A percentile compares a stretch with the other conserved stretches of the same genome.
These are phyloP conservation scores for Saxicola maurus DNA, from an alignment of 2,797 vertebrate species.

Conservation along the genomic window DNA sequence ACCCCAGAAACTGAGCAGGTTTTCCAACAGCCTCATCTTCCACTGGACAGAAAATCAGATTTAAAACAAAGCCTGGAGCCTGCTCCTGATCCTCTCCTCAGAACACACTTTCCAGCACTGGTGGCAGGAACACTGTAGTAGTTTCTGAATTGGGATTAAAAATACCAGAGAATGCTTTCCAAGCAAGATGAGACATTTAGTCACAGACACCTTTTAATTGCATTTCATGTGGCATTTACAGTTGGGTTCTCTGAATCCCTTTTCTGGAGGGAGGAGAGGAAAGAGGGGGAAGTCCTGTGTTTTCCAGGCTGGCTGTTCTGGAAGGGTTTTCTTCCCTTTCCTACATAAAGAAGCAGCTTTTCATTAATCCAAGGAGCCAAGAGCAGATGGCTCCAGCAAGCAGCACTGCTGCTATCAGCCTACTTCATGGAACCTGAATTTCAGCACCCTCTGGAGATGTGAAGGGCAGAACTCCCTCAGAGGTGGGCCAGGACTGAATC, in stretches of 20 bases:
- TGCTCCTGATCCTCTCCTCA: background rate
- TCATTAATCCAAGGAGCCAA: background rate
- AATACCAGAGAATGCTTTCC: background rate
- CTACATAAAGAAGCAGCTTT: background rate
- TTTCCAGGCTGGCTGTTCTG: background rate
- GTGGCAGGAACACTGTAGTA: background rate
- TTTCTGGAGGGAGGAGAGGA: background rate
- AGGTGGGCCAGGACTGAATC: background rate
- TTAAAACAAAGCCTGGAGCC: background rate
- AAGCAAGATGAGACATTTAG: background rate
- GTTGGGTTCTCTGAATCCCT: background rate
- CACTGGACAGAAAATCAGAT: background rate
- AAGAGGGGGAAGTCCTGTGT: background rate
- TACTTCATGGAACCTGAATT: background rate
- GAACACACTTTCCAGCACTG: background rate
- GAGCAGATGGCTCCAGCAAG: conserved; percentile 6
- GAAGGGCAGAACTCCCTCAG: background rate
- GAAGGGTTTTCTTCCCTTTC: background rate
- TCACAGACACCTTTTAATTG: background rate
- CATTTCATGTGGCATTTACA: background rate
- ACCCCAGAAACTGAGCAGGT: background rate
- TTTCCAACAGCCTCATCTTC: background rate
- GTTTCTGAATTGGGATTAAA: background rate
- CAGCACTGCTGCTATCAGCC: background rate
- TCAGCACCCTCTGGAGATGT: background rate